Evolutionary conservation across 2,888 invertebrate species (phyloP), one percentile per base, ranked within the genome.

Genomic region (Pogonocherus hispidulus): DNA sequence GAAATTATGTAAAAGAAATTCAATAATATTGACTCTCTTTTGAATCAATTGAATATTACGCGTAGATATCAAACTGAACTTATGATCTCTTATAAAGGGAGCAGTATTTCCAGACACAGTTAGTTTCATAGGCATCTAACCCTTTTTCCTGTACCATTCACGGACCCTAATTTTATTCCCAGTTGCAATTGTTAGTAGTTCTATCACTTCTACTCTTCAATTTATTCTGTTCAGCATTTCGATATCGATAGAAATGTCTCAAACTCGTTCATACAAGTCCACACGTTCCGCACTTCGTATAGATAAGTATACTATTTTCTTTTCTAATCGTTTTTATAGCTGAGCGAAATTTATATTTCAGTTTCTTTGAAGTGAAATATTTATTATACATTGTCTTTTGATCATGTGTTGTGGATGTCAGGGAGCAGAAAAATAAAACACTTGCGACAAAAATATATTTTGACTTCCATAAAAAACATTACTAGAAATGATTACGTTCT

Each of bases 71-170:
- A 52, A 52, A 27, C 22, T 27, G 16, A 22, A 16, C 27, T 16
- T 52, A 23, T 32, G 52, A 52, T 27, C 52, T 32, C 52, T 27
- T 16, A 52, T n/a, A 49, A 19, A 52, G 27, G n/a, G 23, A 52
- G 23, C 52, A 52, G 27, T 32, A 23, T 32, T 52, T 23, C 32
- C 4, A 52, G 52, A 23, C 16, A 52, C 52, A 27, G 27, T 41
- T 41, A 41, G 41, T 52, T 52, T 52, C 52, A 52, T 23, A 52
- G 52, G 32, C 52, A 27, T 3, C 8, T n/a, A 52, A 27, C 52
- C 52, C 52, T 52, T 52, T 18, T 16, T 5, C 52, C 27, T 52
- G 14, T 23, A 23, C 52, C 23, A 16, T 32, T n/a, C 52, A 23
- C 27, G 52, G 23, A 52, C 52, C 52, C n/a, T 41, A 41, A 41